Evolutionary conservation across 2,113 vertebrate species (phyloP).

Genomic region (Oxyruncus cristatus): DNA sequence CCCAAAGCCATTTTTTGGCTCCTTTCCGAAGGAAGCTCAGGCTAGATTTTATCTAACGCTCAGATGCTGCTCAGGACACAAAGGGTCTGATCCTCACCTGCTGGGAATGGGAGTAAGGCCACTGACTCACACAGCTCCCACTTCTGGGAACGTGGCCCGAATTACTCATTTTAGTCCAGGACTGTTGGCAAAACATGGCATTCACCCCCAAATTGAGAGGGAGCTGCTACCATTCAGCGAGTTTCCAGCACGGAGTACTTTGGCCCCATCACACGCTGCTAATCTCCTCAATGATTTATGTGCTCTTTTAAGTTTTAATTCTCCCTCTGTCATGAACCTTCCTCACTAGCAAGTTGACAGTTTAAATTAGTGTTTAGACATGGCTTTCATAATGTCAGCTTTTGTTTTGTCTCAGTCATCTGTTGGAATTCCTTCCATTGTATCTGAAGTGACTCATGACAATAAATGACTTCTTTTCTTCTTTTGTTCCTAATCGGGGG

Average conservation of each 20-base stretch:
- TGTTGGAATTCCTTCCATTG: slow-evolving; percentile 80
- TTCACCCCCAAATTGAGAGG: slow-evolving; percentile 43
- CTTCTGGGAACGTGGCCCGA: not conserved
- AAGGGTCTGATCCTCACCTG: slow-evolving; percentile 41
- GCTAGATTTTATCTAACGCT: not conserved
- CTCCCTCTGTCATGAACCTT: slow-evolving; percentile 75
- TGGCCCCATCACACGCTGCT: slow-evolving; percentile 68
- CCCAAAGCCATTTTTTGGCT: slow-evolving; percentile 6
- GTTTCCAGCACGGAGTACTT: slow-evolving; percentile 13
- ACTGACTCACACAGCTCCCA: not conserved
- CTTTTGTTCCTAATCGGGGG: slow-evolving; percentile 78
- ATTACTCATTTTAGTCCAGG: not conserved
- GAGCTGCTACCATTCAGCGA: not conserved
- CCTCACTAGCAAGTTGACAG: slow-evolving; percentile 75
- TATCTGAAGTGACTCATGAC: slow-evolving; percentile 78
- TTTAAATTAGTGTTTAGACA: slow-evolving; percentile 81
- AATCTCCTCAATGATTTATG: slow-evolving; percentile 78
- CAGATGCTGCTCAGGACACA: not conserved
- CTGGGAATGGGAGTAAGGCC: not conserved
- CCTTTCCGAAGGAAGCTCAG: not conserved
- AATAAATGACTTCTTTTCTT: slow-evolving; percentile 75
- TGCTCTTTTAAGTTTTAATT: slow-evolving; percentile 77
- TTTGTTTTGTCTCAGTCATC: slow-evolving; percentile 79
- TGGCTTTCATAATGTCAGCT: slow-evolving; percentile 78
- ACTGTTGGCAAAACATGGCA: slow-evolving; percentile 31